These are phyloP conservation scores for Platerodrilus igneus DNA, from an alignment of 2,888 invertebrate genomes.

Conservation along the genomic window DNA sequence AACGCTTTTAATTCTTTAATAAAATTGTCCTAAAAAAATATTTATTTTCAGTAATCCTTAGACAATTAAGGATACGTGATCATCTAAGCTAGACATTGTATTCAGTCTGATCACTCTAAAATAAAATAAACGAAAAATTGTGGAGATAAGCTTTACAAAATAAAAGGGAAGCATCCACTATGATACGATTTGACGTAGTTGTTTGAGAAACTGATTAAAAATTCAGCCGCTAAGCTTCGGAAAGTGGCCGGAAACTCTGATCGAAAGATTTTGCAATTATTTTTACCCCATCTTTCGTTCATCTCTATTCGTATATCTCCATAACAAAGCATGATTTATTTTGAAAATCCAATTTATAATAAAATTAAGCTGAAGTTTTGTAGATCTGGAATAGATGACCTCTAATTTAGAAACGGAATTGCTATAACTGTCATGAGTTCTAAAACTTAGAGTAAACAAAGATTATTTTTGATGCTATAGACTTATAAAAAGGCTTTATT, in stretches of 20 bases:
- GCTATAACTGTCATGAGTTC: too few relatives aligned
- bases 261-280: conserved; percentile 47
- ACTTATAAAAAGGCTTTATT: conserved; percentile 18
- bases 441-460: too few relatives aligned
- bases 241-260: conserved; percentile 45
- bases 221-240: conserved; percentile 46
- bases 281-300: conserved; percentile 39
- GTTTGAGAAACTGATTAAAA: conserved; percentile 50
- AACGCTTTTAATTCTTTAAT: not conserved
- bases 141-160: conserved; percentile 39
- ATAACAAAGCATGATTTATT: too few relatives aligned
- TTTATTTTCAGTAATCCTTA: conserved; percentile 16
- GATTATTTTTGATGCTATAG: conserved; percentile 21
- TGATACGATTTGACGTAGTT: conserved; percentile 34
- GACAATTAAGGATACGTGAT: conserved; percentile 24
- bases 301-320: conserved; percentile 17
- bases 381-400: too few relatives aligned
- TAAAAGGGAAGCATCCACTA: conserved; percentile 34
- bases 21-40: not conserved
- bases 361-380: too few relatives aligned
- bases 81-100: conserved; percentile 19
- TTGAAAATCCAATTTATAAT: too few relatives aligned
- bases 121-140: conserved; percentile 39
- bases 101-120: conserved; percentile 23
- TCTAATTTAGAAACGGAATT: too few relatives aligned